Percentiles rank a stretch among this genome's conserved stretches.
These are phyloP conservation scores for Eurystomus gularis DNA, from an alignment of 2,113 vertebrate species.

Conservation along the genomic window DNA sequence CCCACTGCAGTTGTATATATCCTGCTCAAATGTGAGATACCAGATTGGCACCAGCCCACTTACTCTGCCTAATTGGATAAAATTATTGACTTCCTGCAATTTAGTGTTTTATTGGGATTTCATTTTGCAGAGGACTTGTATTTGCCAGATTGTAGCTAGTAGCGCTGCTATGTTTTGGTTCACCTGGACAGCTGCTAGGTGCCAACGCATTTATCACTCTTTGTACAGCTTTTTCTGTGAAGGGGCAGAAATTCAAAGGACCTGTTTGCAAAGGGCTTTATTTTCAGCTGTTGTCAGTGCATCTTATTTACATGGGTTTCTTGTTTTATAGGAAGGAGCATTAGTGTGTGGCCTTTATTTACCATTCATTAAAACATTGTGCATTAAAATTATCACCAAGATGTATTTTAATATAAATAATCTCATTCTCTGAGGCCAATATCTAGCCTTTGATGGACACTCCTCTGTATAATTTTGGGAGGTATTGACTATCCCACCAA, in stretches of 20 bases:
- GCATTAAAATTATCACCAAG: not conserved
- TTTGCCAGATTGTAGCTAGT: not conserved
- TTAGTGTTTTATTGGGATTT: not conserved
- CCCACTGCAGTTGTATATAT: conserved; percentile 4
- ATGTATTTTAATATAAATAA: not conserved
- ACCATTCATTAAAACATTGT: not conserved
- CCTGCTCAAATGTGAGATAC: not conserved
- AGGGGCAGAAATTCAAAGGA: not conserved
- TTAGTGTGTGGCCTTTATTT: not conserved
- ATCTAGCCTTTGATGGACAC: not conserved
- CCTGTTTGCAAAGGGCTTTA: not conserved
- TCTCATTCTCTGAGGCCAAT: not conserved
- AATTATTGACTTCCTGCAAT: conserved; percentile 40
- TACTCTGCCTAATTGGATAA: conserved; percentile 19
- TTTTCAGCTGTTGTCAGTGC: not conserved
- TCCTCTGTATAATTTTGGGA: not conserved
- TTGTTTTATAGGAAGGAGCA: not conserved
- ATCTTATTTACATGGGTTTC: not conserved
- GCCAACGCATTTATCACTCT: not conserved
- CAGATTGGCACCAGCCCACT: conserved; percentile 22
- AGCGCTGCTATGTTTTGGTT: not conserved
- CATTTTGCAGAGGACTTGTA: not conserved
- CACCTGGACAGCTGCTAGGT: not conserved
- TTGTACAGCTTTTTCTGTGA: not conserved
- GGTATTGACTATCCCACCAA: not conserved